Evolutionary conservation across 2,113 vertebrate genomes (phyloP), one percentile per base, ranked within the genome.

Genomic region (Oreochromis niloticus): DNA sequence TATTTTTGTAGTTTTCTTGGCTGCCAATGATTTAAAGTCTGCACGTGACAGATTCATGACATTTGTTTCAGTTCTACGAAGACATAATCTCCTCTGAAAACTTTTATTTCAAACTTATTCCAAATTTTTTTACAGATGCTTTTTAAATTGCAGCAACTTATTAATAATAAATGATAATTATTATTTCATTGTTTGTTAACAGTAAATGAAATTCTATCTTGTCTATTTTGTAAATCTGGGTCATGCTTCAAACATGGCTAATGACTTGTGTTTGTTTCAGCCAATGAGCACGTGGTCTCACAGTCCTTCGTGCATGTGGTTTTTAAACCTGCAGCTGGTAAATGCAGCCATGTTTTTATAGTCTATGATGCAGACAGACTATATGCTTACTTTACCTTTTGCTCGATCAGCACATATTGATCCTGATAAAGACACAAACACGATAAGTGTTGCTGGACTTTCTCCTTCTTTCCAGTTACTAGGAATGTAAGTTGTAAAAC

Each of bases 1-100:
- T 34, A 34, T 63, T 36, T 63, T 66, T 36, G 32, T 66, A n/a
- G 17, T n/a, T 66, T 63, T 36, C 32, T 9, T 32, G 57, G 8
- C 30, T 63, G 30, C 9, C 59, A 34, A 1, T 36, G 16, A 36
- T 63, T 34, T 10, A 34, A 34, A 11, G 34, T 66, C 32, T 66
- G 32, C 32, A 12, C 1, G 10, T 12, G 17, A 6, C 3, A 1
- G 61, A 66, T 0, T 36, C 32, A 7, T 36, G 4, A 36, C 6
- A 7, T 5, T 39, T 1, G 9, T 12, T 66, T 66, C 9, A 39
- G 61, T n/a, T 0, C 32, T 7, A 19, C 6, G 12, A 54, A n/a
- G 7, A 3, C n/a, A 7, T 39, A 66, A 63, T 19, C 59, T 63
- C 59, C 32, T 41, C 57, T 61, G 22, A 56, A 56, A 30, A 30